Base-by-base conservation (phyloP, 2,797 vertebrate genomes). In the Anolis apletophallus region DNA sequence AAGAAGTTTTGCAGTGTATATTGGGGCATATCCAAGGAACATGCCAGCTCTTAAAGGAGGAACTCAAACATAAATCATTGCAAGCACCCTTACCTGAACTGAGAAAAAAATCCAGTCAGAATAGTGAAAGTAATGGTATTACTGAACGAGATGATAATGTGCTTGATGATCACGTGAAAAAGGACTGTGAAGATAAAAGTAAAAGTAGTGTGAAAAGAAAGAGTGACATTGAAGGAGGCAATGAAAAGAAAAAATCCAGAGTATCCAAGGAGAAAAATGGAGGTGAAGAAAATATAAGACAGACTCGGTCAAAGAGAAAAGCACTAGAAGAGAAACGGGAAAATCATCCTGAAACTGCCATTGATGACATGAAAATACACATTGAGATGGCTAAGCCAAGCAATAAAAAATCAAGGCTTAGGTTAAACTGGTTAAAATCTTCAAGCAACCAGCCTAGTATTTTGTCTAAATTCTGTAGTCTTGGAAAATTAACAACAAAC, bases 1-100 rank as follows among this genome's bases (percentile, higher is more conserved):
- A 99, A 94, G 98, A 99, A 91, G 98, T 99, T 73, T 95, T 99
- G 89, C 98, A 99, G 93, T 99, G 98, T 93, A 99, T 99, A 84
- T 94, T 99, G 94, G 98, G 97, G 52, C 98, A 98, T 88, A 97
- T 99, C 86, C 98, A 99, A 92, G 98, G 99, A 90, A 98, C 98
- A 3, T 99, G 98, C 90, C 97, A 98, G 93, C 96, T 96, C 34
- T 97, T 99, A 88, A 98, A 98, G 93, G 98, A 97, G 84, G 94
- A 96, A 91, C 17, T 96, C 74, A 96, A 95, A 91, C 93, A 85
- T 55, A 50, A 93, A 88, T 88, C 93, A 0, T 29, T 88, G 89
- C 95, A 96, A 90, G 94, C 94, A 32, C 89, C 91, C 50, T 2
- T 52, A 80, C 76, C 86, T 59, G 89, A 93, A 55, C 76, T 80